These are phyloP conservation scores for Cataglyphis hispanica DNA, from an alignment of 1,140 invertebrate species.

Conservation along the genomic window DNA sequence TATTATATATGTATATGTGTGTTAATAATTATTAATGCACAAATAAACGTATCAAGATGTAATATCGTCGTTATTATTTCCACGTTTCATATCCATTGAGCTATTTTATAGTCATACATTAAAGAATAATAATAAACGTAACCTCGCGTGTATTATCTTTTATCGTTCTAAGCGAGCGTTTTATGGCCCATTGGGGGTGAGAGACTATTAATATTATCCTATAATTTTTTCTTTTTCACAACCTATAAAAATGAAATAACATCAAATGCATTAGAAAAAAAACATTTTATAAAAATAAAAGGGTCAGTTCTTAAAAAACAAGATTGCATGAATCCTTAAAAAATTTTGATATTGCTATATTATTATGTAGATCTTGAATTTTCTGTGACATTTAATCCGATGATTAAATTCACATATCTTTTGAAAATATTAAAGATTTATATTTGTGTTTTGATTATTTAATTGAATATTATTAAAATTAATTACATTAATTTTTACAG, in stretches of 20 bases:
- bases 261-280: neutral
- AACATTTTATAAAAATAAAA: neutral
- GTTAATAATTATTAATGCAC: neutral
- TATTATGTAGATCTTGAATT: neutral
- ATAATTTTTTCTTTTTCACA: neutral
- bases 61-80: conserved; percentile 11
- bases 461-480: neutral
- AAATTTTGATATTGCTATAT: neutral
- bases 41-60: neutral
- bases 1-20: neutral
- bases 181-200: neutral
- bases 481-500: neutral
- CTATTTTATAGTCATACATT: neutral
- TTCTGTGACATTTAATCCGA: neutral
- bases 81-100: neutral
- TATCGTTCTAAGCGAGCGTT: neutral
- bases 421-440: neutral
- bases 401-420: neutral
- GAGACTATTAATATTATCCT: neutral
- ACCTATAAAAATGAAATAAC: neutral
- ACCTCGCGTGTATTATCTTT: neutral
- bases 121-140: conserved; percentile 1
- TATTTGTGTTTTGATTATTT: neutral
- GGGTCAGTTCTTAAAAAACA: neutral
- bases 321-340: neutral